Conservation (phyloP, 2,113 vertebrate species). For the Chaetops frenatus region DNA sequence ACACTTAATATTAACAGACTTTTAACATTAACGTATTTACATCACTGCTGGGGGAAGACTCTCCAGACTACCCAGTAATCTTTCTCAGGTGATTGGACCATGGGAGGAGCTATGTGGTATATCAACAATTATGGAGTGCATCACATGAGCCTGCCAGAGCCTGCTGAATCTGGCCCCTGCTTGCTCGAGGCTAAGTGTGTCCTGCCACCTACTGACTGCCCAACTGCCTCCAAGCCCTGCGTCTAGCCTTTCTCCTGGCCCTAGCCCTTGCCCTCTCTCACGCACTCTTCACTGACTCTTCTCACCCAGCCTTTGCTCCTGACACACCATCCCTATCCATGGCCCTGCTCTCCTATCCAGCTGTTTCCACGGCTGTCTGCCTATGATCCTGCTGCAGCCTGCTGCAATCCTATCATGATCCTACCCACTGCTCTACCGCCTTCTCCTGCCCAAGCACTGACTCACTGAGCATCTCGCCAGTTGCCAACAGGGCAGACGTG, state of each 20-base stretch:
- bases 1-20: too few relatives aligned
- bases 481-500: fast-evolving
- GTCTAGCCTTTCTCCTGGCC: neutral
- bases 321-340: neutral
- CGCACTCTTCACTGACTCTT: neutral
- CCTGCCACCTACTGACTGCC: neutral
- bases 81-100: neutral
- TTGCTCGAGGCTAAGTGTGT: neutral
- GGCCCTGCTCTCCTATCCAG: neutral
- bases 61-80: neutral
- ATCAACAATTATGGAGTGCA: neutral
- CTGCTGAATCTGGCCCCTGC: neutral
- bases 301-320: neutral
- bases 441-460: neutral
- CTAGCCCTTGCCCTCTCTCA: neutral
- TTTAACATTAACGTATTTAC: too few relatives aligned
- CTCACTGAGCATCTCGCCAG: neutral
- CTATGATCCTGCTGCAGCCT: neutral
- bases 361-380: neutral
- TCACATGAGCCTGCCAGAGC: neutral
- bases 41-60: neutral
- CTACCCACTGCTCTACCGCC: neutral
- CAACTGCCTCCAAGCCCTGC: fast-evolving
- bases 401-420: neutral
- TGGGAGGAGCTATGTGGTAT: neutral